Evolutionary conservation across 2,797 vertebrate genomes (phyloP).

Genomic region (Cetoscarus ocellatus): DNA sequence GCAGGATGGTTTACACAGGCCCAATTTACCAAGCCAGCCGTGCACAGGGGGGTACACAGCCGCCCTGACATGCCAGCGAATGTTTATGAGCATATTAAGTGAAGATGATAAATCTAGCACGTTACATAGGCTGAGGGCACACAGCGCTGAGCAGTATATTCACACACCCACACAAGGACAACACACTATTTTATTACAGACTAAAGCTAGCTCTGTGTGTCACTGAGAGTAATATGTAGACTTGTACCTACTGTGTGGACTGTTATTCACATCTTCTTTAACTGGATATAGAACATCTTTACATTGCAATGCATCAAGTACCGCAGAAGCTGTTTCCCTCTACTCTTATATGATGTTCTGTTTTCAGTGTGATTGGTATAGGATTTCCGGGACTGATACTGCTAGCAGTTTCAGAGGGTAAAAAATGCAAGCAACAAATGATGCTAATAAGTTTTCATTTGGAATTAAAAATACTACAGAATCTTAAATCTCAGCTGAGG

Average conservation of each 20-base stretch:
- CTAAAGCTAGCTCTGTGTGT: conserved; percentile 7
- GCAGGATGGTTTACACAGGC: conserved; percentile 79
- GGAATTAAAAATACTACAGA: too few relatives aligned
- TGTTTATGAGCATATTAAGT: conserved; percentile 83
- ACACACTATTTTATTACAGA: conserved; percentile 19
- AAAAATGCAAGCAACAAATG: too few relatives aligned
- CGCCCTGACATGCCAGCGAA: conserved; percentile 64
- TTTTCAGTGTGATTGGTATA: neutral
- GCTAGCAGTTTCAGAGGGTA: neutral
- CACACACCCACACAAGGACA: conserved; percentile 55
- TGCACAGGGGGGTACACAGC: conserved; percentile 59
- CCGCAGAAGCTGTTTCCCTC: too few relatives aligned
- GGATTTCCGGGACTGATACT: neutral
- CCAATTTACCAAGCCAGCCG: conserved; percentile 74
- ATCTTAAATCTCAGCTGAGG: too few relatives aligned
- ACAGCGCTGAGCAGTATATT: conserved; percentile 41
- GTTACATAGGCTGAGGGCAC: conserved; percentile 49
- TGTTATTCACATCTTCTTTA: conserved; percentile 2
- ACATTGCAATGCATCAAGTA: neutral
- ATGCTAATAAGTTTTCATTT: too few relatives aligned
- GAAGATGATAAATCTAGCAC: conserved; percentile 77
- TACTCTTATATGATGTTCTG: neutral
- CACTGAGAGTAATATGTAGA: conserved; percentile 27
- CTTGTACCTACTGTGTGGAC: neutral
- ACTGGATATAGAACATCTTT: conserved; percentile 1